Evolutionary conservation across 2,797 vertebrate genomes (phyloP).

Genomic region (Amphiprion clarkii): DNA sequence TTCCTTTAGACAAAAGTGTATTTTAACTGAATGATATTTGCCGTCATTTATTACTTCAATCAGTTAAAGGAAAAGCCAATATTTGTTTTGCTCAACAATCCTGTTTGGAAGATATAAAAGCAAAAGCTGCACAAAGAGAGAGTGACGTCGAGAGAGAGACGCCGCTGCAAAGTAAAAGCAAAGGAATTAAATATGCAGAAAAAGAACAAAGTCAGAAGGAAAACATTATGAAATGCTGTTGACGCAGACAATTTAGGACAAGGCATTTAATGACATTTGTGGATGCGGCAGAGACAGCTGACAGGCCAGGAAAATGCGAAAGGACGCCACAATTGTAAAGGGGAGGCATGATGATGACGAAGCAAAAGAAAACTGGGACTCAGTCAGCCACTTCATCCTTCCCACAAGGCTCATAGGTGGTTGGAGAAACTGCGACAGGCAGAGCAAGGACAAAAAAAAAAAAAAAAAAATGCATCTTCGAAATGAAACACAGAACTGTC

Average conservation of each 20-base stretch:
- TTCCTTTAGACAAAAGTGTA: conserved; percentile 49
- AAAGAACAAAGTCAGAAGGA: conserved; percentile 27
- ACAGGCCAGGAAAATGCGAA: conserved; percentile 10
- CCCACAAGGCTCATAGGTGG: conserved; percentile 58
- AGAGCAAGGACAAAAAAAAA: conserved; percentile 30
- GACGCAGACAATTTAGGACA: conserved; percentile 8
- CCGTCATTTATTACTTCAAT: conserved; percentile 53
- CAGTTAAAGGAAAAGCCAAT: conserved; percentile 26
- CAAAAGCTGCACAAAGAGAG: conserved; percentile 23
- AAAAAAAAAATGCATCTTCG: conserved; percentile 37
- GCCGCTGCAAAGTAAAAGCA: conserved; percentile 17
- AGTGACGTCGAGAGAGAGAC: conserved; percentile 13
- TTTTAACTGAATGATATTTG: conserved; percentile 44
- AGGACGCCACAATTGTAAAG: conserved; percentile 6
- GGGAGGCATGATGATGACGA: conserved; percentile 32
- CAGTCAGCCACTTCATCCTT: conserved; percentile 48
- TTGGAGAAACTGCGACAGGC: conserved; percentile 32
- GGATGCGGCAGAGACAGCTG: conserved; percentile 36
- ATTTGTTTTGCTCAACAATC: conserved; percentile 43
- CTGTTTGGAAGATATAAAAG: conserved; percentile 29
- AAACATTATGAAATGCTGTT: conserved; percentile 51
- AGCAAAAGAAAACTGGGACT: conserved; percentile 41
- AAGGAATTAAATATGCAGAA: conserved; percentile 23
- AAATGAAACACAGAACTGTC: conserved; percentile 54
- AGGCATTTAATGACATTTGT: conserved; percentile 43